A percentile compares a stretch with the other conserved stretches of the same genome.
Evolutionary conservation across 1,140 invertebrate genomes (phyloP).

Genomic region (Drosophila kanapiae): DNA sequence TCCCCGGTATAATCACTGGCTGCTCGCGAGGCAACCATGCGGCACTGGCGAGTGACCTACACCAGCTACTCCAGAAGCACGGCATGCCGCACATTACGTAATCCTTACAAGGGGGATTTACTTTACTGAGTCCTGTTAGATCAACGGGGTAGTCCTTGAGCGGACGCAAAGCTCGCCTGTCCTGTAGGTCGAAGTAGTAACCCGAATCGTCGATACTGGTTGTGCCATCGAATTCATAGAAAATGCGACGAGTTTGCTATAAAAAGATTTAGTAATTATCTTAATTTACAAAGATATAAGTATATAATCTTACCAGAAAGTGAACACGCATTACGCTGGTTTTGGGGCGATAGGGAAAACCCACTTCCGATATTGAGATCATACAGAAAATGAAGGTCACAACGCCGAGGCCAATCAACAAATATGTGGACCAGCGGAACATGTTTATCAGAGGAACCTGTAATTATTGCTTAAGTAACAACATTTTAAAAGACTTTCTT

Average conservation of each 20-base stretch:
- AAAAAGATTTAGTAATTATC: slow-evolving; percentile 7
- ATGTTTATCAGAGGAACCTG: slow-evolving; percentile 70
- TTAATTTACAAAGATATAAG: neutral
- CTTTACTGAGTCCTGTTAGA: slow-evolving; percentile 86
- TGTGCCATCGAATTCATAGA: slow-evolving; percentile 86
- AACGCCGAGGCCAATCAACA: slow-evolving; percentile 35
- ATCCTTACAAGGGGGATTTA: slow-evolving; percentile 88
- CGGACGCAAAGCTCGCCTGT: slow-evolving; percentile 89
- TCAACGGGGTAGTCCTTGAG: slow-evolving; percentile 82
- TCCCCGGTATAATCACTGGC: slow-evolving; percentile 25
- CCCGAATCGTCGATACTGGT: slow-evolving; percentile 87
- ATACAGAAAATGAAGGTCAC: slow-evolving; percentile 48
- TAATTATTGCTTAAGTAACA: neutral
- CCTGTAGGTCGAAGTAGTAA: slow-evolving; percentile 90
- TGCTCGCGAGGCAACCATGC: slow-evolving; percentile 47
- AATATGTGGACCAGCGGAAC: slow-evolving; percentile 59
- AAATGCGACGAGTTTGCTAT: slow-evolving; percentile 88
- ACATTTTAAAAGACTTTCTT: neutral
- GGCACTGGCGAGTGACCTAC: slow-evolving; percentile 21
- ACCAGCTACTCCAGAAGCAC: slow-evolving; percentile 45
- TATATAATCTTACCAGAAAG: slow-evolving; percentile 86
- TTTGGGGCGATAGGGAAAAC: slow-evolving; percentile 91
- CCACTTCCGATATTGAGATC: slow-evolving; percentile 87
- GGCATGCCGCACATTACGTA: slow-evolving; percentile 91
- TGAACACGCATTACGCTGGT: slow-evolving; percentile 89